A percentile compares a stretch with the other conserved stretches of the same genome.
Evolutionary conservation across 2,113 vertebrate genomes (phyloP).

Genomic region (Trichechus manatus): DNA sequence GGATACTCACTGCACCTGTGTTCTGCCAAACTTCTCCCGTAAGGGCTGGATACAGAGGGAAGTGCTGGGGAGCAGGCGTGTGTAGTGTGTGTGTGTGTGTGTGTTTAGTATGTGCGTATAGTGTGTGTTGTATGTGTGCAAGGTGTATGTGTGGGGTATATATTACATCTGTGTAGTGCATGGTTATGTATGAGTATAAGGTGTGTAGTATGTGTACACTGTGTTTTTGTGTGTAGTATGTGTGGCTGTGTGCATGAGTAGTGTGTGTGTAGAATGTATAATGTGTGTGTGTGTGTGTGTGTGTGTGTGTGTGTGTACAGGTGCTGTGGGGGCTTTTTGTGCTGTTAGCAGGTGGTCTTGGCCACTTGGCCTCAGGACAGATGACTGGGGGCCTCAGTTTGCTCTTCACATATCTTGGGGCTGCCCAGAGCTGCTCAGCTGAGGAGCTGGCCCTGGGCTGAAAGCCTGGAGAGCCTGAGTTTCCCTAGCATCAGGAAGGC

Average conservation of each 20-base stretch:
- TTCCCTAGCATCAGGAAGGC: not conserved
- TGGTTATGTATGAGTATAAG: not conserved
- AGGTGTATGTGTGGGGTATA: not conserved
- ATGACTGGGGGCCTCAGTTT: not conserved
- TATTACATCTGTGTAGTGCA: not conserved
- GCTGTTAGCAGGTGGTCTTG: not conserved
- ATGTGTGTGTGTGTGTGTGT: not conserved
- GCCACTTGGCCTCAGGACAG: not conserved
- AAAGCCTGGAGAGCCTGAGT: not conserved
- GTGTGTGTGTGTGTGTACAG: not conserved
- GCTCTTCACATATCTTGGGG: not conserved
- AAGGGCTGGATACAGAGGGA: not conserved
- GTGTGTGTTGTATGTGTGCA: not conserved
- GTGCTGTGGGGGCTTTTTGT: not conserved
- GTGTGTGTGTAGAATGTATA: not conserved
- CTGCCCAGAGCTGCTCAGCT: not conserved
- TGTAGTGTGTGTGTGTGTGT: too few species aligned
- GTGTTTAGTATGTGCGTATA: not conserved
- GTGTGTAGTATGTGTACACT: not conserved
- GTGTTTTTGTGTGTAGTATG: not conserved
- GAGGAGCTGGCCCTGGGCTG: not conserved
- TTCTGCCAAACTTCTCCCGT: accelerated
- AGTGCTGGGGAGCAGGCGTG: not conserved
- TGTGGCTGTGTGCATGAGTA: not conserved
- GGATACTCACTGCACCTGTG: not conserved